Percentiles rank a stretch among this genome's conserved stretches.
Evolutionary conservation across 2,797 vertebrate genomes (phyloP).

Genomic region (Phrynocephalus guinanensis): DNA sequence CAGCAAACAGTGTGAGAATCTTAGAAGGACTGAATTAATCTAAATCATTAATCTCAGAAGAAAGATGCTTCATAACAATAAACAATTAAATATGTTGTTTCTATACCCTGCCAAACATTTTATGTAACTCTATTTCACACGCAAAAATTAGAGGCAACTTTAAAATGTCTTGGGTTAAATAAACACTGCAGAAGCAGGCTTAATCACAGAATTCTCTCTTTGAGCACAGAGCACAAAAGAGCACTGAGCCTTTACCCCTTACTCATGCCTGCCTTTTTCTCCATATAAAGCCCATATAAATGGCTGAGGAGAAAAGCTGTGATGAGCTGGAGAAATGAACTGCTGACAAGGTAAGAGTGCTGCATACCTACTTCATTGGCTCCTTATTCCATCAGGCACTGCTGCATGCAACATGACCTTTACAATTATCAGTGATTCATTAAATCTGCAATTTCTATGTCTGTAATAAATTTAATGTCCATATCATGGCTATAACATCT

Average conservation of each 20-base stretch:
- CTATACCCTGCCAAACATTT: background rate
- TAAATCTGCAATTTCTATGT: background rate
- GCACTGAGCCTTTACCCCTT: background rate
- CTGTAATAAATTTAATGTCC: background rate
- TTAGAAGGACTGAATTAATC: background rate
- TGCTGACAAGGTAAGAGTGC: background rate
- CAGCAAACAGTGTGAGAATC: background rate
- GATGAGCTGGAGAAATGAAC: background rate
- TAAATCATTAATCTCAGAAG: background rate
- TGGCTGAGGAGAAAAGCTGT: background rate
- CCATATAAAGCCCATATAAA: background rate
- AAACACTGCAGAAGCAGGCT: background rate
- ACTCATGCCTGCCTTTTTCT: background rate
- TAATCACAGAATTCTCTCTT: background rate
- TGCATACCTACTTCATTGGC: background rate
- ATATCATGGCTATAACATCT: too few relatives aligned
- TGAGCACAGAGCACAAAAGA: too few relatives aligned
- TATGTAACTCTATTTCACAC: background rate
- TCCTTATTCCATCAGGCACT: background rate
- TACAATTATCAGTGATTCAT: background rate
- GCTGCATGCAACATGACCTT: background rate
- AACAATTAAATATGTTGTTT: background rate
- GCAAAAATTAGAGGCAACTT: background rate
- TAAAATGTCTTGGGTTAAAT: background rate
- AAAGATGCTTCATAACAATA: background rate